These are phyloP conservation scores for Willowsia nigromaculata DNA, from an alignment of 2,888 invertebrate species.

Conservation along the genomic window DNA sequence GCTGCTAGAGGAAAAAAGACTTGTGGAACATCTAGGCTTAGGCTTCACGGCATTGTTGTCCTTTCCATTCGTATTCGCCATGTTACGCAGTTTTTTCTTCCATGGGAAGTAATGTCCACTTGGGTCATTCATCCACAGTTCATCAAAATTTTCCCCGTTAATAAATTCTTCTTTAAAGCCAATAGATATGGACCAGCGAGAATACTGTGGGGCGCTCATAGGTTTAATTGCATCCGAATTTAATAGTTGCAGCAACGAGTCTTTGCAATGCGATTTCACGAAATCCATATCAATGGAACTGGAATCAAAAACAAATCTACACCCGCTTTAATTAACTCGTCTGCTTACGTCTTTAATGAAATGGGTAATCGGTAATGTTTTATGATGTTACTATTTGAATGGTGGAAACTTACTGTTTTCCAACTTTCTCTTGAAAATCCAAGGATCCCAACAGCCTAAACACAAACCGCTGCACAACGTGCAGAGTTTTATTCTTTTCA, in stretches of 20 bases:
- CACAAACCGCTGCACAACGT: conserved; percentile 58
- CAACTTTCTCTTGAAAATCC: not conserved
- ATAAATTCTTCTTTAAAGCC: conserved; percentile 20
- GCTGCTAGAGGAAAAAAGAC: too few species aligned
- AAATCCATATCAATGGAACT: conserved; percentile 13
- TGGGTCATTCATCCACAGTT: conserved; percentile 44
- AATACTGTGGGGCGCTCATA: conserved; percentile 27
- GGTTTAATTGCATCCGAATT: conserved; percentile 26
- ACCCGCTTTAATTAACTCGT: not conserved
- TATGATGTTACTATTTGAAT: too few species aligned
- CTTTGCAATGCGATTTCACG: not conserved
- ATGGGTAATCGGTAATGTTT: not conserved
- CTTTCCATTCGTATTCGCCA: not conserved
- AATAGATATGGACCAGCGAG: conserved; percentile 52
- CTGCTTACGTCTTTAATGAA: not conserved
- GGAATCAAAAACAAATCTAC: not conserved
- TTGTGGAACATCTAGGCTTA: too few species aligned
- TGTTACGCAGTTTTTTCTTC: conserved; percentile 24
- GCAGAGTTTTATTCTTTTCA: conserved; percentile 56
- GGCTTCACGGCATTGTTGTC: not conserved
- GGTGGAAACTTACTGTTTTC: not conserved
- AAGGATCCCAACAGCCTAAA: conserved; percentile 37
- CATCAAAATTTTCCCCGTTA: not conserved
- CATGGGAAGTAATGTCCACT: conserved; percentile 55
- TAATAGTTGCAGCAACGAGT: conserved; percentile 11